Base-by-base conservation (phyloP, 2,797 vertebrate genomes). In the Limosa lapponica region DNA sequence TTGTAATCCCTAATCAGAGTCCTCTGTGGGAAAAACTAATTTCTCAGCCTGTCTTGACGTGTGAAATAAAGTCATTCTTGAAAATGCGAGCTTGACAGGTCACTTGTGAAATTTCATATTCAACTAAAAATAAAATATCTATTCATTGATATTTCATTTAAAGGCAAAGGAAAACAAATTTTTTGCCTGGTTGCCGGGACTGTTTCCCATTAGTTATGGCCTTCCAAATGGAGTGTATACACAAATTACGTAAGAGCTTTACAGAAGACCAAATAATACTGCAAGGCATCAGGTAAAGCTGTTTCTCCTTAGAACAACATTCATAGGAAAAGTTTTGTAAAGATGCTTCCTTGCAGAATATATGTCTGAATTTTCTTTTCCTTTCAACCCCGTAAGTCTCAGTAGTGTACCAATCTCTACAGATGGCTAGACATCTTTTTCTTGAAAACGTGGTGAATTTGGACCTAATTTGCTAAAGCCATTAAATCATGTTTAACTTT, bases 101-200 rank as follows among this genome's bases (percentile, higher is more conserved):
- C 10, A 1, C 95, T 95, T 96, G 94, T 87, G 93, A 97, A 97
- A 97, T 96, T 97, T 97, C 91, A 89, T 96, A 97, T 97, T 97
- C 95, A 97, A 92, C 95, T 96, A 94, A 96, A 97, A 97, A 97
- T 97, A 97, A 97, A 97, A 97, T 97, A 95, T 91, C 96, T 95
- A 97, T 97, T 95, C 95, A 97, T 97, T 98, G 97, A 96, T 97
- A 97, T 97, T 98, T 97, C 94, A 96, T 97, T 97, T 97, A 95
- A 95, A 97, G 85, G 91, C 34, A 88, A 95, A 89, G 86, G 75
- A 88, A 97, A 97, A 95, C 86, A 96, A 91, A 95, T 95, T 46
- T 93, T 91, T 95, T 73, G 54, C 66, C 30, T 89, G 18, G 16
- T 90, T 91, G 62, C 44, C 36, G 59, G 87, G 91, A 87, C 12